Evolutionary conservation across 2,113 vertebrate species (phyloP).

Genomic region (Tympanuchus pallidicinctus): DNA sequence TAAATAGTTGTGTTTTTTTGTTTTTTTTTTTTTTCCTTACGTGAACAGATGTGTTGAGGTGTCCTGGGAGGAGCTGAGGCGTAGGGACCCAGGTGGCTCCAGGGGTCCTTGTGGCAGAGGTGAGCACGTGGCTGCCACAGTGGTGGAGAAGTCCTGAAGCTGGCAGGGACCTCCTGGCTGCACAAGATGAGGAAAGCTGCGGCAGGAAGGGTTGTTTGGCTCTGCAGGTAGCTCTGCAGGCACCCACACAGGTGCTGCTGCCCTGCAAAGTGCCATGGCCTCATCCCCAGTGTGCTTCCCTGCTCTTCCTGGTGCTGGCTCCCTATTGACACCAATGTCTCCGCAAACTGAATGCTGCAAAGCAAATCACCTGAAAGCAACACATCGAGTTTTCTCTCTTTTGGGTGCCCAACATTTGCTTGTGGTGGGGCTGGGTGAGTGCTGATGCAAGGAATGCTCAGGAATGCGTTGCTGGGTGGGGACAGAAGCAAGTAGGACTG

Average conservation of each 20-base stretch:
- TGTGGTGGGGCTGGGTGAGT: neutral
- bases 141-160: neutral
- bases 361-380: neutral
- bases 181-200: neutral
- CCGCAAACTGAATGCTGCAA: neutral
- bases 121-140: neutral
- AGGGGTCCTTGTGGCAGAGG: neutral
- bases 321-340: neutral
- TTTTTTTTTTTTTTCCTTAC: neutral
- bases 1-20: neutral
- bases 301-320: neutral
- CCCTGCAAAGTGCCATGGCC: accelerated
- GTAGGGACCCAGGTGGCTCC: neutral
- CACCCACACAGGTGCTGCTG: neutral
- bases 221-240: neutral
- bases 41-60: neutral
- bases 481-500: neutral
- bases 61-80: neutral
- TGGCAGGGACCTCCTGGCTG: accelerated
- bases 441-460: accelerated
- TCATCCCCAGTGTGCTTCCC: accelerated
- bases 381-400: accelerated
- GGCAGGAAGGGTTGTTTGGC: neutral
- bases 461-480: neutral
- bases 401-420: accelerated